Conservation (phyloP, 2,113 vertebrate genomes). For the Pantherophis guttatus region DNA sequence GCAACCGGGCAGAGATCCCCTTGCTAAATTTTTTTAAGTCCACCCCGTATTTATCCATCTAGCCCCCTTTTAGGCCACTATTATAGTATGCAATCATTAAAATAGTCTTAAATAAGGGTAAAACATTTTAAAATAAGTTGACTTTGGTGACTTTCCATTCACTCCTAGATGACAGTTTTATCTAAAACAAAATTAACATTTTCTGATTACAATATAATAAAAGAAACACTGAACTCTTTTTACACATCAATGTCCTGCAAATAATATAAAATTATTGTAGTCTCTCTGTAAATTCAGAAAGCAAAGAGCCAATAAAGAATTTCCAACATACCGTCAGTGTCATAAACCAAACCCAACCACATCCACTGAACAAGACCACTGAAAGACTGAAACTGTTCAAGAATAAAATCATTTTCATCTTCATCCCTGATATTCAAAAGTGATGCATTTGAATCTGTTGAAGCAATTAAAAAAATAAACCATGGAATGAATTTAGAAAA, state of each 20-base stretch:
- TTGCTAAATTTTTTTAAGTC: no score
- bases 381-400: constrained; percentile 77
- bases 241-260: not conserved
- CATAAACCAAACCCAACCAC: constrained; percentile 81
- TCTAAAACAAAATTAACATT: constrained; percentile 15
- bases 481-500: constrained; percentile 15
- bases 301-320: not conserved
- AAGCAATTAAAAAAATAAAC: constrained; percentile 28
- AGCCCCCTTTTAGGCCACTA: not conserved
- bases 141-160: not conserved
- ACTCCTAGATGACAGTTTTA: constrained; percentile 15
- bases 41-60: not conserved
- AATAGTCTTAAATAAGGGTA: constrained; percentile 17
- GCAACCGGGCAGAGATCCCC: no score
- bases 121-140: not conserved
- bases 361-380: constrained; percentile 80
- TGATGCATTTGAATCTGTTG: constrained; percentile 73
- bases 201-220: not conserved
- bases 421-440: constrained; percentile 84
- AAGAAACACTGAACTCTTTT: not conserved
- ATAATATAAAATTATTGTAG: not conserved
- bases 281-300: not conserved
- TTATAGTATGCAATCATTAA: not conserved
- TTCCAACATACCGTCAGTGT: constrained; percentile 72
- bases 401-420: constrained; percentile 85